Evolutionary conservation across 2,113 vertebrate species (phyloP).

Genomic region (Eidolon helvum): DNA sequence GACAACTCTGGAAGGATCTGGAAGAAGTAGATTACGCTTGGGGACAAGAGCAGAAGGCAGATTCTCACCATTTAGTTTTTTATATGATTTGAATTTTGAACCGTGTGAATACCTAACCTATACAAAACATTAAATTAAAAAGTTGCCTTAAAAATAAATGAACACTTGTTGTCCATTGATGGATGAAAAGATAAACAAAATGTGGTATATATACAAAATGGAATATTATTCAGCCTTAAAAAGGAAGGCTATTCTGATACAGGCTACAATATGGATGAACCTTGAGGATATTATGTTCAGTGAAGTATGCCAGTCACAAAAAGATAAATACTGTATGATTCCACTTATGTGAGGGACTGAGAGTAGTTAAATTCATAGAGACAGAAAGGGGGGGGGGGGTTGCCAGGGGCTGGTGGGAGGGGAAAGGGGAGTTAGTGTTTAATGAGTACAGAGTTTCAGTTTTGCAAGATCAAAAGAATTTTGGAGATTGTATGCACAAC

Average conservation of each 20-base stretch:
- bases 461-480: background rate
- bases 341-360: background rate
- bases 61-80: background rate
- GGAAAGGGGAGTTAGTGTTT: background rate
- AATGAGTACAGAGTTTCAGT: background rate
- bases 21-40: background rate
- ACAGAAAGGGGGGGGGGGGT: background rate
- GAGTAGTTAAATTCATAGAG: background rate
- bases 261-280: background rate
- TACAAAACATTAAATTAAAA: background rate
- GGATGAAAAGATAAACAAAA: background rate
- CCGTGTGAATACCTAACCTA: background rate
- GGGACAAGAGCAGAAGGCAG: background rate
- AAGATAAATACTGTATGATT: background rate
- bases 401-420: background rate
- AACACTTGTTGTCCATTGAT: background rate
- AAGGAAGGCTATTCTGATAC: background rate
- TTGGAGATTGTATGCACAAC: background rate
- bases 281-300: background rate
- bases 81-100: background rate
- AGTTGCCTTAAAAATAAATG: conserved; percentile 23
- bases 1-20: background rate
- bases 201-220: background rate
- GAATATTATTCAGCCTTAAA: conserved; percentile 2
- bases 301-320: background rate